Evolutionary conservation across 2,113 vertebrate species (phyloP).

Genomic region (Equus quagga): DNA sequence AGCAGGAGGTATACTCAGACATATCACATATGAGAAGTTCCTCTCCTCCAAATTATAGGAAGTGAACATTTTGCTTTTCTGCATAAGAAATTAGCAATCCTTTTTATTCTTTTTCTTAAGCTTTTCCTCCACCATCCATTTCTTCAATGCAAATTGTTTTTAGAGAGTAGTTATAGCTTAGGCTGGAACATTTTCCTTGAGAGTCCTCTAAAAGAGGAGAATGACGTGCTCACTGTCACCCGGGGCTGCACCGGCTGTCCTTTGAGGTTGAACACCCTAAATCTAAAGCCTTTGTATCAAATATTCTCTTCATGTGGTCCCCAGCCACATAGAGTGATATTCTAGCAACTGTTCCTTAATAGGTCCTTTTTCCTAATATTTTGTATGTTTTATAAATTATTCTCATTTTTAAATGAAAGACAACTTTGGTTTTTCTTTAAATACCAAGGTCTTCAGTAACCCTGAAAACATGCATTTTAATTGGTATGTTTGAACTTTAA

Average conservation of each 20-base stretch:
- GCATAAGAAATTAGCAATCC: neutral
- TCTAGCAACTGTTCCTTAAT: neutral
- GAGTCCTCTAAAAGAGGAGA: neutral
- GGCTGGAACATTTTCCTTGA: neutral
- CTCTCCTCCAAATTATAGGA: neutral
- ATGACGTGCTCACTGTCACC: neutral
- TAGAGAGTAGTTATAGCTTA: neutral
- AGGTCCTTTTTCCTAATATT: neutral
- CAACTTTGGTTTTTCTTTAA: neutral
- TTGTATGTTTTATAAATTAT: neutral
- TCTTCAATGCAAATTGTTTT: neutral
- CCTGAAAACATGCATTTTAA: neutral
- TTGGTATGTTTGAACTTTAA: conserved; percentile 15
- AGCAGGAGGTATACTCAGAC: neutral
- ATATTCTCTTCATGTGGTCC: neutral
- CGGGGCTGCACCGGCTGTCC: neutral
- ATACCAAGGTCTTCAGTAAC: neutral
- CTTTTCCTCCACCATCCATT: neutral
- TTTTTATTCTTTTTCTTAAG: neutral
- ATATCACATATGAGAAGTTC: neutral
- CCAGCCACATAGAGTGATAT: neutral
- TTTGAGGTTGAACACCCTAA: neutral
- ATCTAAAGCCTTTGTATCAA: neutral
- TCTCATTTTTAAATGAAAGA: neutral
- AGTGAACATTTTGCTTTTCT: neutral